phyloP scores from a whole-genome alignment of 2,113 vertebrate genomes.

The Elaphurus davidianus region DNA sequence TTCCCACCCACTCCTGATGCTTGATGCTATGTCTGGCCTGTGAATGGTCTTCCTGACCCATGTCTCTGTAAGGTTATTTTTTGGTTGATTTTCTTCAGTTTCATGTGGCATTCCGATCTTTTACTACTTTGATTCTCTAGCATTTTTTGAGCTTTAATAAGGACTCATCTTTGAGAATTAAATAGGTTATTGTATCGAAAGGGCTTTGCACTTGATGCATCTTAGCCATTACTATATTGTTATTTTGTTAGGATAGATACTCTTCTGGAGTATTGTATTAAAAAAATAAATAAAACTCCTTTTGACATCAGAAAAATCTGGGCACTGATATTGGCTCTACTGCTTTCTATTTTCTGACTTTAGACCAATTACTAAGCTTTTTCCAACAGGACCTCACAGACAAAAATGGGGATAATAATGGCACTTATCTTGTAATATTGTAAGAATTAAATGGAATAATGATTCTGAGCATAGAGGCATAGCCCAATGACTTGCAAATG shows the following conservation, averaged over 20 bases:
- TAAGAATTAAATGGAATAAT: not conserved
- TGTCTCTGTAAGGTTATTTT: not conserved
- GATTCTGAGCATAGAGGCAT: not conserved
- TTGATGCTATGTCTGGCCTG: fast-evolving
- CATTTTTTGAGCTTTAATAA: not conserved
- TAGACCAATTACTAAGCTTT: not conserved
- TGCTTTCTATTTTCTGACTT: not conserved
- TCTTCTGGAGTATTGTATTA: not conserved
- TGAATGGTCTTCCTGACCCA: fast-evolving
- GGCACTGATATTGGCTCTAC: not conserved
- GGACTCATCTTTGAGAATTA: not conserved
- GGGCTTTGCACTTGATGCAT: not conserved
- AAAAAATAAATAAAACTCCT: not conserved
- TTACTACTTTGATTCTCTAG: not conserved
- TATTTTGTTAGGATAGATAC: not conserved
- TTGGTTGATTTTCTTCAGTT: not conserved
- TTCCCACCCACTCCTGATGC: fast-evolving
- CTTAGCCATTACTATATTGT: not conserved
- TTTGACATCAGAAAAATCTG: not conserved
- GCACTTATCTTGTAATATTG: not conserved
- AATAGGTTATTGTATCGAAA: not conserved
- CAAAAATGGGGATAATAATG: not conserved
- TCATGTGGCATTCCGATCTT: not conserved
- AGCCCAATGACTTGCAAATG: not conserved
- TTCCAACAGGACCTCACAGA: not conserved